Evolutionary conservation across 2,113 vertebrate genomes (phyloP), one percentile per base, ranked within the genome.

Genomic region (Antigone vipio): DNA sequence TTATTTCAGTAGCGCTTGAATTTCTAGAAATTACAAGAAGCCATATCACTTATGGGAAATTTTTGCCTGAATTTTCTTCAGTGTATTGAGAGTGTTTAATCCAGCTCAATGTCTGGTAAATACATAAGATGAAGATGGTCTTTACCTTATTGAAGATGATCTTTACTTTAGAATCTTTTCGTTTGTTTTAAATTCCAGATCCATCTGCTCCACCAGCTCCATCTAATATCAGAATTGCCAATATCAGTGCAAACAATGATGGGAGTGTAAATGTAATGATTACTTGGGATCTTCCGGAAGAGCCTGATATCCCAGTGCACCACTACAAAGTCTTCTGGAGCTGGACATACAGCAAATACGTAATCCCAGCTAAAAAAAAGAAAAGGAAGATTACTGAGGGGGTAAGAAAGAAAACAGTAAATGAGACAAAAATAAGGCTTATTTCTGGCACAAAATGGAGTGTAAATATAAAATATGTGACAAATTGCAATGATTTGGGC

Each of bases 311-410:
- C 69, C 99, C 99, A 12, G 96, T 99, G 19, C 99, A 99, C 74
- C 99, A 99, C 97, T 99, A 99, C 97, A 99, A 99, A 95, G 98
- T 99, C 19, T 99, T 98, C 94, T 99, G 99, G 99, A 99, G 98
- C 97, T 99, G 99, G 99, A 98, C 97, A 0, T 98, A 97, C 15
- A 97, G 98, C 89, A 99, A 98, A 98, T 98, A 99, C 1, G 94
- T 98, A n/a, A 98, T 99, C 72, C 98, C 98, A 9, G 98, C 98
- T 18, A 99, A 98, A 95, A 99, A 99, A 98, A 99, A 98, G 94
- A 98, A 98, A 94, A 99, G 99, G 62, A 99, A 99, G 98, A 99
- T 98, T 67, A 98, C 98, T 0, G 97, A 98, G 34, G 99, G 99
- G 98, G 99, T 99, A 98, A 97, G 94, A 91, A 88, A 76, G 2